phyloP scores from a whole-genome alignment of 2,797 vertebrate species.

The Mastacembelus armatus region DNA sequence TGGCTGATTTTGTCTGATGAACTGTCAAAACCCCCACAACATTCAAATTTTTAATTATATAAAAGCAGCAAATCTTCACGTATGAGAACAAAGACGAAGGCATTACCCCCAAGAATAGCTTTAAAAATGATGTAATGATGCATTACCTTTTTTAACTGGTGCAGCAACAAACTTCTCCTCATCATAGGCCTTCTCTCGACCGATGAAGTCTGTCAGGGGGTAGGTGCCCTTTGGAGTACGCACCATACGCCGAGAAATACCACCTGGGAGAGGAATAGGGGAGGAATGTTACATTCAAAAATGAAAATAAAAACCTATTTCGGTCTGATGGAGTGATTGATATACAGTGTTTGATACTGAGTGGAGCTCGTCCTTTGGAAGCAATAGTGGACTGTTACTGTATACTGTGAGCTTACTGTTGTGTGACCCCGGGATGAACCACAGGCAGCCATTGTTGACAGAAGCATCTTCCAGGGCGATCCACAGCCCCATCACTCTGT shows the following conservation, averaged over 20 bases:
- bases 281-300: neutral
- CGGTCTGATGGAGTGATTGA: neutral
- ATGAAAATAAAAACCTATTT: neutral
- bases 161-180: slow-evolving; percentile 84
- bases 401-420: slow-evolving; percentile 76
- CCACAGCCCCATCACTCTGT: slow-evolving; percentile 91
- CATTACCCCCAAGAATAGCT: no score
- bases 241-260: slow-evolving; percentile 90
- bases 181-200: slow-evolving; percentile 83
- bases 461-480: slow-evolving; percentile 92
- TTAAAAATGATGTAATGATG: no score
- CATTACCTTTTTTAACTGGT: slow-evolving; percentile 90
- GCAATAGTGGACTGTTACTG: neutral
- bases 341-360: neutral
- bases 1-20: no score
- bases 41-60: no score
- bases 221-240: slow-evolving; percentile 81
- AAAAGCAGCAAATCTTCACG: no score
- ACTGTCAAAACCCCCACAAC: no score
- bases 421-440: slow-evolving; percentile 96
- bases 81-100: no score
- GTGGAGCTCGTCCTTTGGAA: neutral
- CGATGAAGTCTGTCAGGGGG: slow-evolving; percentile 86
- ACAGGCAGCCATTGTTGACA: slow-evolving; percentile 91
- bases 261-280: slow-evolving; percentile 76